A percentile compares a stretch with the other conserved stretches of the same genome.
Evolutionary conservation across 2,113 vertebrate genomes (phyloP).

Genomic region (Centropus unirufus): DNA sequence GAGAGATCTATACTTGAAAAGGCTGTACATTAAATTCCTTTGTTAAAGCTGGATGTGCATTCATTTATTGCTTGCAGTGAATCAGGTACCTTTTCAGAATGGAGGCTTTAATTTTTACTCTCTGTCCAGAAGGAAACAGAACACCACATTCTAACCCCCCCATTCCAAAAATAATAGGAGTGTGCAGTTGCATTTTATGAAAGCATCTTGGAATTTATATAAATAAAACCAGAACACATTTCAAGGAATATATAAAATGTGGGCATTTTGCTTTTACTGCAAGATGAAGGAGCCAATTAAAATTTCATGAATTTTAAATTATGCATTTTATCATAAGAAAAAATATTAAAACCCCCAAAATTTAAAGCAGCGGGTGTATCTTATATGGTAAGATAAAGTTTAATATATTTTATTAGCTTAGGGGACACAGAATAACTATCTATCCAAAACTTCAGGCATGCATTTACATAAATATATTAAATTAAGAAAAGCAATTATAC

Average conservation of each 20-base stretch:
- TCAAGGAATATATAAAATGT: conserved; percentile 20
- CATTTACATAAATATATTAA: conserved; percentile 84
- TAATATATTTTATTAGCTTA: conserved; percentile 82
- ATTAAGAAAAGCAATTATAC: conserved; percentile 82
- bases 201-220: conserved; percentile 37
- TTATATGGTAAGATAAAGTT: conserved; percentile 76
- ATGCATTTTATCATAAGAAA: conserved; percentile 29
- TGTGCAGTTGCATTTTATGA: conserved; percentile 51
- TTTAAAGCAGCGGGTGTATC: conserved; percentile 59
- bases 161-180: conserved; percentile 43
- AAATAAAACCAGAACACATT: conserved; percentile 56
- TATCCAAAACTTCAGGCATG: conserved; percentile 84
- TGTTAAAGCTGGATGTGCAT: background rate
- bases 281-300: conserved; percentile 23
- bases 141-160: background rate
- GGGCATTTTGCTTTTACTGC: conserved; percentile 4
- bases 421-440: conserved; percentile 81
- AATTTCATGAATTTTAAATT: conserved; percentile 38
- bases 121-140: conserved; percentile 9
- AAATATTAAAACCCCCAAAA: conserved; percentile 39
- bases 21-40: background rate
- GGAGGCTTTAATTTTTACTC: background rate
- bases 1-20: background rate
- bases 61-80: background rate
- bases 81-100: background rate